Evolutionary conservation across 2,888 invertebrate species (phyloP), one percentile per base, ranked within the genome.

Genomic region (Diaphora mendica): DNA sequence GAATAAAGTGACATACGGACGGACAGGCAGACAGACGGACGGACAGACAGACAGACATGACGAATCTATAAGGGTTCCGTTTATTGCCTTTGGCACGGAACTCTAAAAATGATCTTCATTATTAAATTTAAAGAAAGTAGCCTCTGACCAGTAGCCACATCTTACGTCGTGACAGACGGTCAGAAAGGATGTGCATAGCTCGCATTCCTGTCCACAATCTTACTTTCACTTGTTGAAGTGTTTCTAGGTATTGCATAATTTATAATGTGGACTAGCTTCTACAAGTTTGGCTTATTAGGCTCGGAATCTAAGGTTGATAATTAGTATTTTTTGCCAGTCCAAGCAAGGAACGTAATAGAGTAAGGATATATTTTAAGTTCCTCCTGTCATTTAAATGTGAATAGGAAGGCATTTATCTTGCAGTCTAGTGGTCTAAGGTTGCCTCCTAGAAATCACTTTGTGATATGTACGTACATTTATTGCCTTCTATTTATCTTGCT

Each of bases 181-280:
- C 79, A 73, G 76, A 85, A 85, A 89, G 85, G 88, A 89, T 88
- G 85, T 83, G 80, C 86, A 88, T 86, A 83, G 79, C 77, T 74
- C 48, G 80, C 82, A 86, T 89, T 84, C 87, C 83, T 84, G 81
- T 75, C 68, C 77, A 75, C 76, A 76, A 77, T 74, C 77, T 77
- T 74, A 77, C 89, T 89, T 89, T 89, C 89, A 82, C 87, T 81
- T 79, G 64, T 72, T 33, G 79, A 82, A 81, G 82, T 76, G 77
- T 80, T 80, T 80, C 85, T 70, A 84, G 76, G 80, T 84, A 82
- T 89, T 89, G 83, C 86, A 85, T 86, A 86, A 89, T 88, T 79
- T 77, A 66, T 82, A 76, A 62, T 81, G 80, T 77, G 75, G 79
- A 85, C 82, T 80, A 78, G 78, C 72, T 64, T 65, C 55, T 66